Percentiles rank a stretch among this genome's conserved stretches.
These are phyloP conservation scores for Tragelaphus imberbis DNA, from an alignment of 2,113 vertebrate species.

Conservation along the genomic window DNA sequence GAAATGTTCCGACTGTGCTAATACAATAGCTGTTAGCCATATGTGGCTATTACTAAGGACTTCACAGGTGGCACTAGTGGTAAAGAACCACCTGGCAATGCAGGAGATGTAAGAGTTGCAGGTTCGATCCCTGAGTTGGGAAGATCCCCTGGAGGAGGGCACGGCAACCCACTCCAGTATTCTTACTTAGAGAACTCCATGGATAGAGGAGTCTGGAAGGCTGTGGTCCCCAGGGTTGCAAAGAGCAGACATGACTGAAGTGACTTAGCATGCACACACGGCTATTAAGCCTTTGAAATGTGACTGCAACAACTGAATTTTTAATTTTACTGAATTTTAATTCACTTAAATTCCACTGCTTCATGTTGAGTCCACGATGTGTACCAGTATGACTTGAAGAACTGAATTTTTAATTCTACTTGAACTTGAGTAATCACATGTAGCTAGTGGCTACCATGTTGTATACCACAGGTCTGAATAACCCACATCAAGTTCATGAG, in stretches of 20 bases:
- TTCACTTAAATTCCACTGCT: background rate
- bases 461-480: background rate
- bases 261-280: background rate
- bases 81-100: background rate
- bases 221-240: background rate
- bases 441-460: background rate
- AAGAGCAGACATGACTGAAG: background rate
- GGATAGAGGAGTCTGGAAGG: background rate
- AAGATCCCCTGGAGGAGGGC: background rate
- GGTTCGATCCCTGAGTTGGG: background rate
- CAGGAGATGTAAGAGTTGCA: background rate
- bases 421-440: background rate
- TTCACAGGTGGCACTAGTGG: background rate
- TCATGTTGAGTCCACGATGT: background rate
- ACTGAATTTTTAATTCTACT: background rate
- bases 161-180: background rate
- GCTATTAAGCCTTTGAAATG: background rate
- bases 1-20: background rate
- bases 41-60: background rate
- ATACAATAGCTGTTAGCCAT: background rate
- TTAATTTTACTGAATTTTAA: constrained; percentile 16
- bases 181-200: background rate
- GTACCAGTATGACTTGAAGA: background rate
- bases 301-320: background rate
- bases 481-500: background rate